These are phyloP conservation scores for Pongo pygmaeus DNA, from an alignment of 2,113 vertebrate species.

Conservation along the genomic window DNA sequence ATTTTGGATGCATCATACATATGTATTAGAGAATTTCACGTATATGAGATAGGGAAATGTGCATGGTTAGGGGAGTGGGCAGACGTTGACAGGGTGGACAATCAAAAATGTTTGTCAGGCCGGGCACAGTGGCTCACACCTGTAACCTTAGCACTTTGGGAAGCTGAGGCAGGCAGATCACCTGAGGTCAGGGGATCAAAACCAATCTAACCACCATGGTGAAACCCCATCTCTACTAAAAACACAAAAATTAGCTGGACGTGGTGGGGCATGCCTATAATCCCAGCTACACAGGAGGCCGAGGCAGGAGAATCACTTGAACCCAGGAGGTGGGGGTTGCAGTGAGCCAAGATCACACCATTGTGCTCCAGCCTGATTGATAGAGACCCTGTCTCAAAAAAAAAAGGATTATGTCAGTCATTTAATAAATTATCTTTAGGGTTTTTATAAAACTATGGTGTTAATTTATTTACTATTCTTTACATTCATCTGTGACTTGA, in stretches of 20 bases:
- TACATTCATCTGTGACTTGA: neutral
- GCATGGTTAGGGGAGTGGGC: neutral
- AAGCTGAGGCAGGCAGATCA: neutral
- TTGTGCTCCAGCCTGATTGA: neutral
- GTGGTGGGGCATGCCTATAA: neutral
- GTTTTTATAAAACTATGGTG: neutral
- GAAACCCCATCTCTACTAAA: neutral
- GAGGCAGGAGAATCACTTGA: neutral
- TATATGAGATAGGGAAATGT: neutral
- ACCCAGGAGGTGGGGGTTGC: neutral
- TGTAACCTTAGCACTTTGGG: neutral
- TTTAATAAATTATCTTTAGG: neutral
- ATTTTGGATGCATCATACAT: neutral
- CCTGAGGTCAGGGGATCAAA: neutral
- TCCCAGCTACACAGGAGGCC: neutral
- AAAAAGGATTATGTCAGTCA: neutral
- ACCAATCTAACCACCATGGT: neutral
- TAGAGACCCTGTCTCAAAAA: neutral
- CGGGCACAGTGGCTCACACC: neutral
- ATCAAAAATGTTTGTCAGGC: neutral
- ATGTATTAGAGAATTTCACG: neutral
- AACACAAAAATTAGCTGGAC: neutral
- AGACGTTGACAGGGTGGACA: neutral
- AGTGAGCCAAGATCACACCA: neutral
- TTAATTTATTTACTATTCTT: neutral